These are phyloP conservation scores for Andrena bucephala DNA, from an alignment of 2,888 invertebrate species.

Conservation along the genomic window DNA sequence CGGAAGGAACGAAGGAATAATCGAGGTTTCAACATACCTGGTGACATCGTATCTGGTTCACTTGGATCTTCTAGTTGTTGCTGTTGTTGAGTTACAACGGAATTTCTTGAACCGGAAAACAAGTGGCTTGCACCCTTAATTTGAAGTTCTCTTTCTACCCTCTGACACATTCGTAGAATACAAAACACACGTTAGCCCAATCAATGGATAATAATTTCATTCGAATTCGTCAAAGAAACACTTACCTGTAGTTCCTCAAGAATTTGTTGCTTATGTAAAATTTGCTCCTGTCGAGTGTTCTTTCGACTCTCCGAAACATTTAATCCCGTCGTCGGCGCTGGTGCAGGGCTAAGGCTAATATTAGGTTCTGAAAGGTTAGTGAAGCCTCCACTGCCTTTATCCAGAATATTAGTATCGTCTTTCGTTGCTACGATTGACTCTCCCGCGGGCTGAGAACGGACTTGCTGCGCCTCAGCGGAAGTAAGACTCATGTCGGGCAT, in stretches of 20 bases:
- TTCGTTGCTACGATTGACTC: conserved; percentile 83
- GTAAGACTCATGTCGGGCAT: conserved; percentile 86
- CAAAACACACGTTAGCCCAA: neutral
- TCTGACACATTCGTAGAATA: conserved; percentile 83
- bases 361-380: conserved; percentile 80
- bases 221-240: conserved; percentile 1
- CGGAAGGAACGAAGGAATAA: neutral
- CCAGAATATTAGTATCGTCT: conserved; percentile 85
- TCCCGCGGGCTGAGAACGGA: conserved; percentile 83
- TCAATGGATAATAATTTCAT: neutral
- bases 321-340: conserved; percentile 66
- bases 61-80: conserved; percentile 73
- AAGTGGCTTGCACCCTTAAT: conserved; percentile 85
- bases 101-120: conserved; percentile 75
- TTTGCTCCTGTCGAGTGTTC: conserved; percentile 87
- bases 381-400: conserved; percentile 84
- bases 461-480: conserved; percentile 87
- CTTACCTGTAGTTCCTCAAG: conserved; percentile 87
- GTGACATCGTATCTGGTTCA: conserved; percentile 81
- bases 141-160: conserved; percentile 89
- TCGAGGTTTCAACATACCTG: conserved; percentile 83
- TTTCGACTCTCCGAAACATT: conserved; percentile 78
- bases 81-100: conserved; percentile 80
- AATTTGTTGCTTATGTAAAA: conserved; percentile 89
- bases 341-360: conserved; percentile 79